phyloP scores from a whole-genome alignment of 2,113 vertebrate species.

The Elaphurus davidianus region DNA sequence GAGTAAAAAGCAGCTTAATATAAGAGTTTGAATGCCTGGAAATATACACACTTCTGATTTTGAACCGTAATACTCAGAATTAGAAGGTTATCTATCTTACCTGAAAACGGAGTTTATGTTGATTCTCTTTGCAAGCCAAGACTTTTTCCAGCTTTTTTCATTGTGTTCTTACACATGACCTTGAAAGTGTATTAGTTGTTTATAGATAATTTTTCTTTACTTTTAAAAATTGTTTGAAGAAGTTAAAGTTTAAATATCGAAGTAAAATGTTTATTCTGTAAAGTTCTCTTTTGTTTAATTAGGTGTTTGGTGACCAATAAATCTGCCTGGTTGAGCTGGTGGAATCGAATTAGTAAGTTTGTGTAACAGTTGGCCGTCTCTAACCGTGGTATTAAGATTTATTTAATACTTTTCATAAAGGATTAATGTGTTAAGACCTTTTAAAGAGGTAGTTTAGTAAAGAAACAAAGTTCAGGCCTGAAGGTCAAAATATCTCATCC shows the following conservation, averaged over 20 bases:
- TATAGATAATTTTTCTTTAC: slow-evolving; percentile 17
- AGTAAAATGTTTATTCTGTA: slow-evolving; percentile 77
- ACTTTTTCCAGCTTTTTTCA: background rate
- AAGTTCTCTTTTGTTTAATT: slow-evolving; percentile 76
- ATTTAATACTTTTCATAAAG: slow-evolving; percentile 44
- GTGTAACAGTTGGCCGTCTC: slow-evolving; percentile 63
- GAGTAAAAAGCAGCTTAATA: background rate
- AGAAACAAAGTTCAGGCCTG: background rate
- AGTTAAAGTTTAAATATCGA: slow-evolving; percentile 59
- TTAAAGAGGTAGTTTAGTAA: background rate
- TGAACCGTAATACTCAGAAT: background rate
- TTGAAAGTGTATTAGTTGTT: slow-evolving; percentile 26
- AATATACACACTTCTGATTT: background rate
- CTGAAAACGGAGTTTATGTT: background rate
- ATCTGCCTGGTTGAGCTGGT: slow-evolving; percentile 75
- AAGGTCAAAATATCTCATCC: background rate
- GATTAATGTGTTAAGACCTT: slow-evolving; percentile 32
- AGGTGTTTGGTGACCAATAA: slow-evolving; percentile 75
- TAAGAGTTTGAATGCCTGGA: background rate
- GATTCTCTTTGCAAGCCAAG: background rate
- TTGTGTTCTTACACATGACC: background rate
- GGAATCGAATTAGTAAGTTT: slow-evolving; percentile 74
- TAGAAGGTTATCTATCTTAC: background rate
- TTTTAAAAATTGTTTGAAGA: slow-evolving; percentile 68
- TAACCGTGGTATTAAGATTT: slow-evolving; percentile 57